phyloP scores from a whole-genome alignment of 2,888 invertebrate genomes.

The Andrena hattorfiana region DNA sequence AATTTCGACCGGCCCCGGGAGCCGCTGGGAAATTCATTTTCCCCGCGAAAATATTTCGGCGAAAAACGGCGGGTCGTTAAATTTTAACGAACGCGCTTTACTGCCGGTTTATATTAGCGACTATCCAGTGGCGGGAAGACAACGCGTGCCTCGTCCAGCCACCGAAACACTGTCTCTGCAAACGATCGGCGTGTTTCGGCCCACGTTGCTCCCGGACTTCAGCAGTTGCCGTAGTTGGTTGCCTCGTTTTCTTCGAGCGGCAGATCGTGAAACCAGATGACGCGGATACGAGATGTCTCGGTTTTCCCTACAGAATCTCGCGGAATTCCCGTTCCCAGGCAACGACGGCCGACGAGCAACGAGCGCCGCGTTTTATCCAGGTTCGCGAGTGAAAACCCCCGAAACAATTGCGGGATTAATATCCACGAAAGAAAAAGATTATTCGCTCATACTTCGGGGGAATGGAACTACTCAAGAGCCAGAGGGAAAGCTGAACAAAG shows the following conservation, averaged over 20 bases:
- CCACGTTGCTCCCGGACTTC: conserved; percentile 23
- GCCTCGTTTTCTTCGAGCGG: conserved; percentile 32
- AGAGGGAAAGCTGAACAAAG: no score
- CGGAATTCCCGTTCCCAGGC: conserved; percentile 4
- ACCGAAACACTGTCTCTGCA: conserved; percentile 23
- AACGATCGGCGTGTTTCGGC: conserved; percentile 41
- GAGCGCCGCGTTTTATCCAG: conserved; percentile 17
- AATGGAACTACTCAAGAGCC: no score
- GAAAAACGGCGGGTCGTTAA: conserved; percentile 44
- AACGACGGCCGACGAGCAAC: neutral
- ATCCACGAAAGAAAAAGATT: neutral
- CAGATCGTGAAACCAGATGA: conserved; percentile 52
- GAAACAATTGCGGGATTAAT: neutral
- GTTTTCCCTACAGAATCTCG: conserved; percentile 25
- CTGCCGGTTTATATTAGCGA: conserved; percentile 19
- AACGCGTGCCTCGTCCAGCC: neutral
- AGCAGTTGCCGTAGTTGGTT: conserved; percentile 22
- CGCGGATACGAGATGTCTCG: conserved; percentile 35
- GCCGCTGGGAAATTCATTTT: conserved; percentile 36
- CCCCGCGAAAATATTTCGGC: conserved; percentile 26
- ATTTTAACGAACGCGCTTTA: conserved; percentile 45
- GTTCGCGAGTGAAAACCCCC: neutral
- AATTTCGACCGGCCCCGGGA: conserved; percentile 25
- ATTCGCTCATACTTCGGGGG: neutral
- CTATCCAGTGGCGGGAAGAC: neutral